Percentiles rank a stretch among this genome's conserved stretches.
These are phyloP conservation scores for Champsocephalus esox DNA, from an alignment of 2,797 vertebrate species.

Conservation along the genomic window DNA sequence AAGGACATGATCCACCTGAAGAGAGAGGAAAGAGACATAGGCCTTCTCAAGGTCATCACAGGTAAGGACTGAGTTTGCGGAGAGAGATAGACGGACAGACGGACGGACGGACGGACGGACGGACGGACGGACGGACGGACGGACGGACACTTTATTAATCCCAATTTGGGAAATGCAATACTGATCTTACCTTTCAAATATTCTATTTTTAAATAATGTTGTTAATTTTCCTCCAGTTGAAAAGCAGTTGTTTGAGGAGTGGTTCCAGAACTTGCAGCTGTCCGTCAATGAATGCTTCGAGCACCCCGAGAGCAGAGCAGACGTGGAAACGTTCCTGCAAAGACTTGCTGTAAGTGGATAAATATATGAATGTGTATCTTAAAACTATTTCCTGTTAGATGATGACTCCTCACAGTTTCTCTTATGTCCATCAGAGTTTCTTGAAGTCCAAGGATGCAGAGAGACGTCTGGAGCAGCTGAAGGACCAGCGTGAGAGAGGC, in stretches of 20 bases:
- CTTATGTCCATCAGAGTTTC: slow-evolving; percentile 82
- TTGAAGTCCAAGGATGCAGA: slow-evolving; percentile 86
- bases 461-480: slow-evolving; percentile 85
- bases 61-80: slow-evolving; percentile 76
- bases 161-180: too few species aligned
- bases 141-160: too few species aligned
- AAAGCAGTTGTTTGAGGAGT: slow-evolving; percentile 89
- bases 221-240: slow-evolving; percentile 80
- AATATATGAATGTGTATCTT: background rate
- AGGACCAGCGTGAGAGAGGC: slow-evolving; percentile 81
- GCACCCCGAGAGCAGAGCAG: slow-evolving; percentile 84
- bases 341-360: slow-evolving; percentile 85
- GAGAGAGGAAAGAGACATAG: slow-evolving; percentile 88
- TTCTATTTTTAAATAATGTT: background rate
- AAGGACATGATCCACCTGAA: slow-evolving; percentile 89
- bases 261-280: slow-evolving; percentile 89
- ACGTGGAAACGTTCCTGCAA: slow-evolving; percentile 86
- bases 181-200: background rate
- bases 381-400: background rate
- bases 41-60: slow-evolving; percentile 84
- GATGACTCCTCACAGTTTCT: background rate
- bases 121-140: fast-evolving
- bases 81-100: background rate
- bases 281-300: slow-evolving; percentile 93
- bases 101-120: too few species aligned